Conservation (phyloP, 2,113 vertebrate genomes). For the Mesitornis unicolor region DNA sequence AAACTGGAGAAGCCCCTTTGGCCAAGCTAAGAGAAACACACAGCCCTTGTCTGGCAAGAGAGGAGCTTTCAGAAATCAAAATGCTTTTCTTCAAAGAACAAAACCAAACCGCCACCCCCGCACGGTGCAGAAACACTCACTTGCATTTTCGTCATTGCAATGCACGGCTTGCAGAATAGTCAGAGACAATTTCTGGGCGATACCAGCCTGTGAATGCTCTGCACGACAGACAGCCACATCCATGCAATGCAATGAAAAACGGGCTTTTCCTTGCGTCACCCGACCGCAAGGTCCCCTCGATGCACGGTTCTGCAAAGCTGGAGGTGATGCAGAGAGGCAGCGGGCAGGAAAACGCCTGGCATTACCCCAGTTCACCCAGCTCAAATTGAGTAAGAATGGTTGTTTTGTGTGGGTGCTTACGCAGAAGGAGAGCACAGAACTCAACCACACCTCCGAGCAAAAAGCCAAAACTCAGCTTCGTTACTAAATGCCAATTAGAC, state of each 20-base stretch:
- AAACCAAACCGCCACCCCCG: rapidly evolving
- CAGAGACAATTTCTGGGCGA: background rate
- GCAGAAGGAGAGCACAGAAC: background rate
- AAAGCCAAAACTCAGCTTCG: background rate
- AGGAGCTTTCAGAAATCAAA: background rate
- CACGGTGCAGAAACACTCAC: background rate
- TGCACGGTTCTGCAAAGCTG: background rate
- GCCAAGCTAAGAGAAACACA: background rate
- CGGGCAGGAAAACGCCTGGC: background rate
- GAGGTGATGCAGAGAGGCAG: background rate
- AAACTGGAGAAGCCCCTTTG: constrained; percentile 22
- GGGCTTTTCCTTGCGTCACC: background rate
- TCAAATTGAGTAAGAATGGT: background rate
- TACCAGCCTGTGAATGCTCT: background rate
- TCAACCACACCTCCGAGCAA: background rate
- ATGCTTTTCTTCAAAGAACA: background rate
- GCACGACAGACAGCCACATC: background rate
- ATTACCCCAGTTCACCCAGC: background rate
- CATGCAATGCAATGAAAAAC: background rate
- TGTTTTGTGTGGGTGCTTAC: background rate
- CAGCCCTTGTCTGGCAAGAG: background rate
- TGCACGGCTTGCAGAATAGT: background rate
- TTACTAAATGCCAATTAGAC: background rate
- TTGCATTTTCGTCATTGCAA: background rate
- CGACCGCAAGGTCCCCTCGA: background rate